Percentiles rank a stretch among this genome's conserved stretches.
These are phyloP conservation scores for Pachycephala philippinensis DNA, from an alignment of 2,113 vertebrate genomes.

Conservation along the genomic window DNA sequence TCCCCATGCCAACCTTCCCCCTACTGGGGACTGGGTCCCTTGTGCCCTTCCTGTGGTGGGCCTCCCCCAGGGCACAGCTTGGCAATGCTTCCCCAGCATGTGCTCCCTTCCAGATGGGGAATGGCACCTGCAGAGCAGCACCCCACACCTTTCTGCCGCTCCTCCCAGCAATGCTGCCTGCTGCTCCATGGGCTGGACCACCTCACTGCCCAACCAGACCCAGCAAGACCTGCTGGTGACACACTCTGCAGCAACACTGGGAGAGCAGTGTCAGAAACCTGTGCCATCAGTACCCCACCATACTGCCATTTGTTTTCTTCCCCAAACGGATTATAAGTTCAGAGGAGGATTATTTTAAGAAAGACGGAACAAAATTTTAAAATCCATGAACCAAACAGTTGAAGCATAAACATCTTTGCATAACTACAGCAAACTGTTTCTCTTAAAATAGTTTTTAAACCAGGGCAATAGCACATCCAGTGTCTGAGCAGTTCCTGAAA, in stretches of 20 bases:
- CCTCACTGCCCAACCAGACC: accelerated
- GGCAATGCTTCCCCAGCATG: not conserved
- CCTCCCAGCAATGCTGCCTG: not conserved
- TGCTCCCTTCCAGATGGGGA: not conserved
- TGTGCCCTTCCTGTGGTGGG: not conserved
- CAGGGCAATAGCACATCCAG: too few relatives aligned
- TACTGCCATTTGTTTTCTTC: not conserved
- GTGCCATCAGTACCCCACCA: not conserved
- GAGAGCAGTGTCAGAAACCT: not conserved
- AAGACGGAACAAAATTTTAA: not conserved
- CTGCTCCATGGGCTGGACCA: accelerated
- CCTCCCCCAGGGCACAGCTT: not conserved
- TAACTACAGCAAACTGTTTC: not conserved
- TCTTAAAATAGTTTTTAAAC: not conserved
- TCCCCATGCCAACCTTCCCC: not conserved
- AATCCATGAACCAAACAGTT: not conserved
- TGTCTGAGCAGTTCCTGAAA: not conserved
- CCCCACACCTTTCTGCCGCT: accelerated
- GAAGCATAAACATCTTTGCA: not conserved
- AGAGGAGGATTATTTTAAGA: not conserved
- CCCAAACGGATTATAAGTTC: not conserved
- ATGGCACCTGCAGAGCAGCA: not conserved
- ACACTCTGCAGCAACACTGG: not conserved
- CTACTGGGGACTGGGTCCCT: not conserved
- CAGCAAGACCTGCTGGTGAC: accelerated